Percentiles rank a stretch among this genome's conserved stretches.
Evolutionary conservation across 2,888 invertebrate genomes (phyloP).

Genomic region (Tetanocera ferruginea): DNA sequence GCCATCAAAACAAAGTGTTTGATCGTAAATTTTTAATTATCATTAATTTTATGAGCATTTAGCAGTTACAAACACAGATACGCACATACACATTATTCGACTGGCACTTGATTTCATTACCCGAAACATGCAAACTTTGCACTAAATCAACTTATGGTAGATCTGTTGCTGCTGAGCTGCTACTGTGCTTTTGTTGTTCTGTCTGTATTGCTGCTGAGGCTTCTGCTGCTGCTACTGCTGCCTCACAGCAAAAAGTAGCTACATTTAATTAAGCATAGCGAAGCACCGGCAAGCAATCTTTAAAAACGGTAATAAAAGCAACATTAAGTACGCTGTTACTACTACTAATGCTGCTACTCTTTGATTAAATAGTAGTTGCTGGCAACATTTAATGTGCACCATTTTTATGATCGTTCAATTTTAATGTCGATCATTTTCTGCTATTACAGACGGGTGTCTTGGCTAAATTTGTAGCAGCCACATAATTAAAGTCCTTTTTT

Average conservation of each 20-base stretch:
- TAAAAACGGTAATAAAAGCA: constrained; percentile 23
- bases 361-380: background rate
- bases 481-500: background rate
- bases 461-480: background rate
- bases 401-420: background rate
- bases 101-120: constrained; percentile 10
- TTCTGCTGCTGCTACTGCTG: background rate
- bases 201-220: background rate
- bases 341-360: background rate
- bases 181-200: background rate
- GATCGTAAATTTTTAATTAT: constrained; percentile 45
- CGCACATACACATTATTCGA: constrained; percentile 15
- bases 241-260: constrained; percentile 12
- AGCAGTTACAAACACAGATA: constrained; percentile 45
- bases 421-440: background rate
- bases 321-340: background rate
- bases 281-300: constrained; percentile 4
- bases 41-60: constrained; percentile 51
- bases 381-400: background rate
- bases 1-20: constrained; percentile 37
- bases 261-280: constrained; percentile 24
- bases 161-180: background rate
- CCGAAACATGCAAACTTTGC: constrained; percentile 33
- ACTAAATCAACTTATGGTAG: background rate
- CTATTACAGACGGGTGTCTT: background rate